These are phyloP conservation scores for Drosophila athabasca DNA, from an alignment of 1,140 invertebrate species.

Conservation along the genomic window DNA sequence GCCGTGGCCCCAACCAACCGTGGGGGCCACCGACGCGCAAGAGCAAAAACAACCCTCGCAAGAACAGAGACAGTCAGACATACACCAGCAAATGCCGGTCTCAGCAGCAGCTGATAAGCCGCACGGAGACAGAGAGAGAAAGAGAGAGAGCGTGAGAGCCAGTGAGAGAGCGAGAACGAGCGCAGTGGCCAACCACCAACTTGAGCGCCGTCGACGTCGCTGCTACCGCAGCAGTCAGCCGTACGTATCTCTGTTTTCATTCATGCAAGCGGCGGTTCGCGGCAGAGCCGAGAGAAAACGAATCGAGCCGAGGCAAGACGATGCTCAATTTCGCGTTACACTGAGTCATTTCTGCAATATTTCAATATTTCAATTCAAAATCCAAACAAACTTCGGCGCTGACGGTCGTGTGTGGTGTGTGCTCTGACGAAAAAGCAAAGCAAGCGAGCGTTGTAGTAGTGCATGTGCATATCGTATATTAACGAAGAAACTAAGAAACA, in stretches of 20 bases:
- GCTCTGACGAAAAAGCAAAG: slow-evolving; percentile 47
- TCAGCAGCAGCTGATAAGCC: slow-evolving; percentile 12
- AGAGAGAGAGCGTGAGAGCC: slow-evolving; percentile 20
- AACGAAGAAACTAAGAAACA: slow-evolving; percentile 30
- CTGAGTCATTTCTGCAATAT: slow-evolving; percentile 60
- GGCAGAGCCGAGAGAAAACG: slow-evolving; percentile 2
- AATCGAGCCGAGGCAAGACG: slow-evolving; percentile 21
- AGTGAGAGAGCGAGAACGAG: slow-evolving; percentile 18
- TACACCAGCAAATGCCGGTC: slow-evolving; percentile 13
- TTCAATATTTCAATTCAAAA: slow-evolving; percentile 54
- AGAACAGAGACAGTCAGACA: slow-evolving; percentile 28
- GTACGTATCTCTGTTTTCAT: no score
- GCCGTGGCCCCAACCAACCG: slow-evolving; percentile 44
- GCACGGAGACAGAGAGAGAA: slow-evolving; percentile 26
- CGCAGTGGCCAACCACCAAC: slow-evolving; percentile 20
- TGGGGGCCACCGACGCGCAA: slow-evolving; percentile 26
- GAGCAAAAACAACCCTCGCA: slow-evolving; percentile 67
- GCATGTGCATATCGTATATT: background rate
- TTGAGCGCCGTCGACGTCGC: slow-evolving; percentile 2
- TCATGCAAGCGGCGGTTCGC: no score
- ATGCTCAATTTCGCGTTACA: slow-evolving; percentile 49
- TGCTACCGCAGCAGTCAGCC: no score
- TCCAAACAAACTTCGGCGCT: slow-evolving; percentile 68
- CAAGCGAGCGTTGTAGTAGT: slow-evolving; percentile 12
- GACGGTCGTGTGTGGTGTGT: slow-evolving; percentile 75